Evolutionary conservation across 2,888 invertebrate species (phyloP), one percentile per base, ranked within the genome.

Genomic region (Oscheius myriophilus): DNA sequence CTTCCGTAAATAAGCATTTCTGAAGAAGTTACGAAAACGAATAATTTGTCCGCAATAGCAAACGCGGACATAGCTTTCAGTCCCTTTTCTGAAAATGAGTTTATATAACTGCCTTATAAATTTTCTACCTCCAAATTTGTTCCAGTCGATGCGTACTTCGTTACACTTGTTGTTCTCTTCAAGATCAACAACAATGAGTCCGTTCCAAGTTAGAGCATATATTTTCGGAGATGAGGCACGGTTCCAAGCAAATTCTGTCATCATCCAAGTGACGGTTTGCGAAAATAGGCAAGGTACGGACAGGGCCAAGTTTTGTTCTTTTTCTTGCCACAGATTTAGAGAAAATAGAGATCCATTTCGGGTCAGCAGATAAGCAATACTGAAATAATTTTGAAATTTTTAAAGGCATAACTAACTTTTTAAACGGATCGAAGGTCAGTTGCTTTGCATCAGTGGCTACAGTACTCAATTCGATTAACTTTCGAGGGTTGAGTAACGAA

Each of bases 181-280:
- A 1, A 75, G 49, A 62, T 75, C 79, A 49, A 76, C 73, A 43
- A 57, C 71, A 2, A 72, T 71, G 57, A 77, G 23, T 39, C 85
- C 85, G 59, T 85, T 86, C 84, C 84, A 86, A 1, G 85, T 85
- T 2, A 85, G 70, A 0, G 84, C 84, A 62, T 83, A 85, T 39
- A 85, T 78, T 57, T 76, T 78, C 1, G 85, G 85, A 1, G 84
- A 83, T 3, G 82, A 67, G 1, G 85, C 79, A 42, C 81, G 71
- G 59, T 85, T 85, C 85, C 85, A 85, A 1, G 79, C 69, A 59
- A 86, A 85, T 41, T 84, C 84, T 73, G 79, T 74, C 74, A 73
- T 75, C 79, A 81, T 81, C 81, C 81, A 81, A 0, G 81, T 79
- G 42, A 85, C 79, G 0, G 84, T 86, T 69, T 84, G 80, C 18